phyloP scores from a whole-genome alignment of 2,113 vertebrate species.

The Tragelaphus buxtoni region DNA sequence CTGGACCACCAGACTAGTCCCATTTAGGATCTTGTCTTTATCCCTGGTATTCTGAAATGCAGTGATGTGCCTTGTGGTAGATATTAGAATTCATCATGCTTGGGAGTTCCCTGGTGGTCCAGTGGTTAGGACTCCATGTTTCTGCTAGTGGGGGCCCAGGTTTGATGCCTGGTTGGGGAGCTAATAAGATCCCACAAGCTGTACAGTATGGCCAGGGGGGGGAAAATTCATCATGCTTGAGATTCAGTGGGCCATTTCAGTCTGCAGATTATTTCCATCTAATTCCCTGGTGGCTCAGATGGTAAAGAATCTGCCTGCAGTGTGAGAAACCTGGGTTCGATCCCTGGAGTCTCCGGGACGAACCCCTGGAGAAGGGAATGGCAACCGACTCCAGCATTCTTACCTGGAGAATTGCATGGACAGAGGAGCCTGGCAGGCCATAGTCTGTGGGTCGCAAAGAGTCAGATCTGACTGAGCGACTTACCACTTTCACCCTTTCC shows the following conservation, averaged over 20 bases:
- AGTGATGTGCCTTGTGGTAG: not conserved
- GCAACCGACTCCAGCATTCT: not conserved
- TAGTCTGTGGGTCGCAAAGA: not conserved
- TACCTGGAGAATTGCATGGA: not conserved
- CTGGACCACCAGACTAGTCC: not conserved
- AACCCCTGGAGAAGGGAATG: not conserved
- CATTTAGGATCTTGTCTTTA: not conserved
- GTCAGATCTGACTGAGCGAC: not conserved
- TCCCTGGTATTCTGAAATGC: not conserved
- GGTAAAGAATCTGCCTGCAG: not conserved
- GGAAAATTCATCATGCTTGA: not conserved
- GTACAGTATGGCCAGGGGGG: not conserved
- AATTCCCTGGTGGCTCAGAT: not conserved
- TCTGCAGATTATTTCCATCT: not conserved
- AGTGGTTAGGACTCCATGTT: not conserved
- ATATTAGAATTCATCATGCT: not conserved
- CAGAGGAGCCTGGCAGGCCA: not conserved
- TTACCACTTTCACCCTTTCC: not conserved
- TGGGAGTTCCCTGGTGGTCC: not conserved
- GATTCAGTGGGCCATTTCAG: not conserved
- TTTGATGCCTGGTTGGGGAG: not conserved
- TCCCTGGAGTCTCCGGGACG: not conserved
- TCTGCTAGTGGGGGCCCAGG: not conserved
- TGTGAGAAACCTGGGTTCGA: not conserved
- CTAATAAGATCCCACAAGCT: not conserved